Percentiles rank a stretch among this genome's conserved stretches.
These are phyloP conservation scores for Natrix natrix DNA, from an alignment of 2,797 vertebrate genomes.

Conservation along the genomic window DNA sequence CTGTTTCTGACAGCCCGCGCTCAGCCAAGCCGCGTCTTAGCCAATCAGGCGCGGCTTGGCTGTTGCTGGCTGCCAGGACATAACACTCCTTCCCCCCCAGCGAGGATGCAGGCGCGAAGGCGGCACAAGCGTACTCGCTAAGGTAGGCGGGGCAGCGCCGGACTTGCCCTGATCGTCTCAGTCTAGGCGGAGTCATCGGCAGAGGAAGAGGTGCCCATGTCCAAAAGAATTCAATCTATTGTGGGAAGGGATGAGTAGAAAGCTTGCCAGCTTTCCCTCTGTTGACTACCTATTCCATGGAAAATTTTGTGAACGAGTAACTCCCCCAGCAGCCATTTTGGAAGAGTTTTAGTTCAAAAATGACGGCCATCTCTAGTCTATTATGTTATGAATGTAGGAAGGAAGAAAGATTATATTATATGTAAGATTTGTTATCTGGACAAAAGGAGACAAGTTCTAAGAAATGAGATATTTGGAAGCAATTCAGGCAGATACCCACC, in stretches of 20 bases:
- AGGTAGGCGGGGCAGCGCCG: too few relatives aligned
- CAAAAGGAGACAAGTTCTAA: background rate
- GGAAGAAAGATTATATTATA: background rate
- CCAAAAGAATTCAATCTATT: background rate
- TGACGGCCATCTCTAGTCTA: background rate
- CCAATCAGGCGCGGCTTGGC: too few relatives aligned
- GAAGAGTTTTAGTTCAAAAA: background rate
- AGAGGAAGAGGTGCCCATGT: too few relatives aligned
- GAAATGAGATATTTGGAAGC: background rate
- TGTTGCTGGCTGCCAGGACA: too few relatives aligned
- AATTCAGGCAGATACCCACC: background rate
- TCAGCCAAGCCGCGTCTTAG: too few relatives aligned
- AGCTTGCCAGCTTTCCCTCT: background rate
- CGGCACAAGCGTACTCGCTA: too few relatives aligned
- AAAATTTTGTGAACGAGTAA: background rate
- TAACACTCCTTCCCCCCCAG: too few relatives aligned
- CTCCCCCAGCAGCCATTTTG: background rate
- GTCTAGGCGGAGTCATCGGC: too few relatives aligned
- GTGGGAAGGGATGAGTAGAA: background rate
- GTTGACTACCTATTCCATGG: background rate
- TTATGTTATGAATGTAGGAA: background rate
- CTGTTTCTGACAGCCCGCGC: too few relatives aligned
- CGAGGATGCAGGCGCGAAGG: too few relatives aligned
- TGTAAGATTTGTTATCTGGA: background rate
- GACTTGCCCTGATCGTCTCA: too few relatives aligned